Evolutionary conservation across 2,888 invertebrate species (phyloP), one percentile per base, ranked within the genome.

Genomic region (Anoplius nigerrimus): DNA sequence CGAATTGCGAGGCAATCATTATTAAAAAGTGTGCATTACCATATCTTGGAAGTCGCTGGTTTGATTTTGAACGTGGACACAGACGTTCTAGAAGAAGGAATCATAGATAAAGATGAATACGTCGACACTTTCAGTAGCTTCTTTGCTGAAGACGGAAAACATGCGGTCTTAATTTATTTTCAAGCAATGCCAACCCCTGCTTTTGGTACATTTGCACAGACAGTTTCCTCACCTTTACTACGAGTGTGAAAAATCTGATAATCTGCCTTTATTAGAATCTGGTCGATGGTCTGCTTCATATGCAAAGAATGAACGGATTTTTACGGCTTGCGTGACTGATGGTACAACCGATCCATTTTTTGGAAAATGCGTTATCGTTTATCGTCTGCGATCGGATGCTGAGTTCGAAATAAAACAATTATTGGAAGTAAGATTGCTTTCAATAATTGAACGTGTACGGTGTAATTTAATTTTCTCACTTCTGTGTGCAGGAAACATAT

Each of bases 361-460:
- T 64, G 94, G 93, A 2, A 90, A 89, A 80, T 93, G 93, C 86
- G 90, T 95, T n/a, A 92, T 93, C 43, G 92, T 93, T 78, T 94
- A 94, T 84, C 92, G 94, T 76, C 90, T 92, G 16, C 91, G 90
- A 74, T 92, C 92, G 68, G 88, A 90, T 15, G 90, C 91, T 74
- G 88, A 89, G 13, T 89, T 95, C 51, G 94, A 93, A 66, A 85
- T 89, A 67, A 93, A 92, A 82, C 93, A 92, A 78, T 90, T 95
- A n/a, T 90, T 91, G 24, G 94, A 94, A 73, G 93, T 92, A 88
- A 90, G 90, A 78, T n/a, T n/a, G n/a, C n/a, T n/a, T n/a, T 42
- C 42, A 42, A 42, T 42, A 8, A 8, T 42, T 42, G 42, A 42
- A 13, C 42, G 42, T 42, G 42, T 42, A 42, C 42, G 42, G 42